Conservation (phyloP, 2,113 vertebrate species). For the Paracanthobrama guichenoti region DNA sequence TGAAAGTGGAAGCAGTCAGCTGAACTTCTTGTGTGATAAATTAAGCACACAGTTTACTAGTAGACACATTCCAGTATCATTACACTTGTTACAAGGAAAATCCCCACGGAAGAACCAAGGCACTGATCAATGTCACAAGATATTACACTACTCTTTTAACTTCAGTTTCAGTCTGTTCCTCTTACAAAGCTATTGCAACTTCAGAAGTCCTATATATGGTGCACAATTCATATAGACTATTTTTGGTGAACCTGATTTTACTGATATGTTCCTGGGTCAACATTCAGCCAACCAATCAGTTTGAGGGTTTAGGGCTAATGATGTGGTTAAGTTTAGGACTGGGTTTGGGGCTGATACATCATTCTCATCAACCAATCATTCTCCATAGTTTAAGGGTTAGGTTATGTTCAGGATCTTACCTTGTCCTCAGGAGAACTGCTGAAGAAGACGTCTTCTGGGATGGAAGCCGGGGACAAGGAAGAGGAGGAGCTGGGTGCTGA, state of each 20-base stretch:
- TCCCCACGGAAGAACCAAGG: neutral
- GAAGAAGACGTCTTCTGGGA: conserved; percentile 75
- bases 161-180: neutral
- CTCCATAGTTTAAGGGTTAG: neutral
- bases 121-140: neutral
- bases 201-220: too few species aligned
- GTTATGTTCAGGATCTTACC: conserved; percentile 61
- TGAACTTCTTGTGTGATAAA: conserved; percentile 1
- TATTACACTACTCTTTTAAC: neutral
- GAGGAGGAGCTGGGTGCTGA: conserved; percentile 65
- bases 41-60: neutral
- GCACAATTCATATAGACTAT: neutral
- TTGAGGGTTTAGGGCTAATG: neutral
- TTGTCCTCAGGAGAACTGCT: conserved; percentile 71
- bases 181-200: neutral
- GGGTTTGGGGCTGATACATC: neutral
- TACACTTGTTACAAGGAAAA: neutral
- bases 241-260: neutral
- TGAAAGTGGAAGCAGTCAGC: neutral
- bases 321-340: neutral
- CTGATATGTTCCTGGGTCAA: neutral
- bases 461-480: conserved; percentile 71
- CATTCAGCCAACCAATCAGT: neutral
- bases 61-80: neutral
- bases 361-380: neutral